Conservation (phyloP, 1,140 invertebrate species). For the Dendroctonus ponderosae region DNA sequence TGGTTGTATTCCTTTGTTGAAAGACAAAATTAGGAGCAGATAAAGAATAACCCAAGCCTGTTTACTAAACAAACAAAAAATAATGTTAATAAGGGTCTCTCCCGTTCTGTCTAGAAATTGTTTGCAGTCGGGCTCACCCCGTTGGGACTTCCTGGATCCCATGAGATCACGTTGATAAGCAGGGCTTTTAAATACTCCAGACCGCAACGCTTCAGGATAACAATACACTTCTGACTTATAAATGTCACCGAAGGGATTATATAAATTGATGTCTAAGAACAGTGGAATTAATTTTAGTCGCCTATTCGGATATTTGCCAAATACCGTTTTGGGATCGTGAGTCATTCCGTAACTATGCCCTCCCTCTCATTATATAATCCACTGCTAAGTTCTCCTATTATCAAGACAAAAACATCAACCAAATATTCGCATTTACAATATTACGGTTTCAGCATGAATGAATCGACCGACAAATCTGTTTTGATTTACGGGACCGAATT, state of each 20-base stretch:
- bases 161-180: slow-evolving; percentile 46
- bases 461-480: slow-evolving; percentile 27
- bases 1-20: slow-evolving; percentile 15
- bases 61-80: slow-evolving; percentile 31
- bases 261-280: slow-evolving; percentile 49
- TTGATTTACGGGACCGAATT: slow-evolving; percentile 26
- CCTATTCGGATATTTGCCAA: slow-evolving; percentile 49
- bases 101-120: slow-evolving; percentile 25
- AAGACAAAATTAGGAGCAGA: slow-evolving; percentile 14
- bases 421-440: slow-evolving; percentile 31
- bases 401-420: slow-evolving; percentile 37
- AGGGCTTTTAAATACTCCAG: slow-evolving; percentile 48
- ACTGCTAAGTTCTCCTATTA: slow-evolving; percentile 36
- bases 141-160: slow-evolving; percentile 27
- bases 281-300: slow-evolving; percentile 50
- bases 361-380: slow-evolving; percentile 43
- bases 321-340: slow-evolving; percentile 45
- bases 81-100: slow-evolving; percentile 33
- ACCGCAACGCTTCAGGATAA: slow-evolving; percentile 46
- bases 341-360: slow-evolving; percentile 38
- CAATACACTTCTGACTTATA: slow-evolving; percentile 50
- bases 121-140: slow-evolving; percentile 19
- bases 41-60: slow-evolving; percentile 21
- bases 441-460: slow-evolving; percentile 26
- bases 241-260: slow-evolving; percentile 49